Evolutionary conservation across 2,888 invertebrate species (phyloP).

Genomic region (Frankliniella intonsa): DNA sequence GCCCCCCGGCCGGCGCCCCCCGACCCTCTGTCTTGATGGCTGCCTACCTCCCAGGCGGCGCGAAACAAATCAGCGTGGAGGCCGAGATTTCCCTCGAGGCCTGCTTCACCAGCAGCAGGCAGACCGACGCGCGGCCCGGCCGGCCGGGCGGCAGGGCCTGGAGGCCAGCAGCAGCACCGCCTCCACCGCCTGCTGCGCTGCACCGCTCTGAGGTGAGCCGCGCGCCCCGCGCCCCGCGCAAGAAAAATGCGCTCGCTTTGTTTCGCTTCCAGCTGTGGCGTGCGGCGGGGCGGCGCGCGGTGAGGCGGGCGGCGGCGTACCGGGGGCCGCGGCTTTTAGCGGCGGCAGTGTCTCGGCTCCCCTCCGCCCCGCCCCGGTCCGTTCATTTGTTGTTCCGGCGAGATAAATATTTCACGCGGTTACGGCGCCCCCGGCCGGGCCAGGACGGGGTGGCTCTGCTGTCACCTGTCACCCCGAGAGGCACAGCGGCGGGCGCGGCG

Average conservation of each 20-base stretch:
- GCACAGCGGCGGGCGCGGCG: too few species aligned
- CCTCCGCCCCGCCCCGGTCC: neutral
- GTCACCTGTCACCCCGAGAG: too few species aligned
- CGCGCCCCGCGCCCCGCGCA: neutral
- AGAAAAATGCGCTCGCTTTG: constrained; percentile 3
- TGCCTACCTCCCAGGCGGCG: constrained; percentile 9
- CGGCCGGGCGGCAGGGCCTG: neutral
- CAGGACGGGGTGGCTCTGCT: too few species aligned
- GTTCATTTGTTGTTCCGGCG: constrained; percentile 9
- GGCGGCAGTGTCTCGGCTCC: neutral
- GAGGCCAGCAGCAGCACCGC: neutral
- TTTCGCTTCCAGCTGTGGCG: neutral
- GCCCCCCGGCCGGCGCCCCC: too few species aligned
- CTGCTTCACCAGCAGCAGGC: neutral
- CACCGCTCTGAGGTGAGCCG: neutral
- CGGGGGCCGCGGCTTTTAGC: neutral
- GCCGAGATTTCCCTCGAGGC: constrained; percentile 17
- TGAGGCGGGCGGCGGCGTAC: too few species aligned
- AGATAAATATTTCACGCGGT: neutral
- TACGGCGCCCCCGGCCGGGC: neutral
- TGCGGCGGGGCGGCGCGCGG: too few species aligned
- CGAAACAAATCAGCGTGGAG: neutral
- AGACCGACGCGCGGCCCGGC: neutral
- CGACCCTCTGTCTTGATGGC: neutral
- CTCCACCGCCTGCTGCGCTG: neutral